These are phyloP conservation scores for Drosophila nigricruria DNA, from an alignment of 2,888 invertebrate genomes.

Conservation along the genomic window DNA sequence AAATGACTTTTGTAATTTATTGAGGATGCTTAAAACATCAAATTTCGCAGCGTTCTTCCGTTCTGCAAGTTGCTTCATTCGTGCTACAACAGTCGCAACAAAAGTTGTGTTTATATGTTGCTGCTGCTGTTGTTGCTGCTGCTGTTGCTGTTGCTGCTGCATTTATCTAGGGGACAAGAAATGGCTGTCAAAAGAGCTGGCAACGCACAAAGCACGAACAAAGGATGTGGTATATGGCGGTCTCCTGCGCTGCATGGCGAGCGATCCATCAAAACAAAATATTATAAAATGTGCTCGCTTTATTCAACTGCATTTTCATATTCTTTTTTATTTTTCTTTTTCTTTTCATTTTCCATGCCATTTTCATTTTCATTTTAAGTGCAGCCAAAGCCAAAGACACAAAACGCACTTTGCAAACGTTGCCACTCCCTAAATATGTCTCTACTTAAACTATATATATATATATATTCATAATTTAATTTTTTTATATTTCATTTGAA, in stretches of 20 bases:
- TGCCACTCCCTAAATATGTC: background rate
- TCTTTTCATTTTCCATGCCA: background rate
- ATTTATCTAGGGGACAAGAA: conserved; percentile 45
- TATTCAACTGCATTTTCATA: conserved; percentile 16
- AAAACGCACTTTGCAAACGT: background rate
- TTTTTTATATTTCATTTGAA: too few species aligned
- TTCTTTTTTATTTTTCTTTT: conserved; percentile 3
- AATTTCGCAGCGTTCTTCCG: conserved; percentile 19
- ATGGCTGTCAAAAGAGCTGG: conserved; percentile 44
- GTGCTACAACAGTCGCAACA: background rate
- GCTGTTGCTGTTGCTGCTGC: conserved; percentile 31
- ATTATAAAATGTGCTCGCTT: conserved; percentile 28
- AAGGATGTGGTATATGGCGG: conserved; percentile 9
- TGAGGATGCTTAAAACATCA: conserved; percentile 8
- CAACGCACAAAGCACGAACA: conserved; percentile 23
- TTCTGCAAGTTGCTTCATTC: background rate
- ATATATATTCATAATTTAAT: background rate
- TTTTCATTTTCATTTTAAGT: background rate
- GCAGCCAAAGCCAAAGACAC: background rate
- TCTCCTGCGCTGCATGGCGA: conserved; percentile 1
- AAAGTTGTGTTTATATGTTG: conserved; percentile 21
- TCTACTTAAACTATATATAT: too few species aligned
- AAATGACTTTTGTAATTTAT: conserved; percentile 21
- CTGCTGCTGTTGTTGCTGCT: conserved; percentile 24
- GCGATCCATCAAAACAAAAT: conserved; percentile 39